These are phyloP conservation scores for Silurus meridionalis DNA, from an alignment of 2,113 vertebrate species.

Conservation along the genomic window DNA sequence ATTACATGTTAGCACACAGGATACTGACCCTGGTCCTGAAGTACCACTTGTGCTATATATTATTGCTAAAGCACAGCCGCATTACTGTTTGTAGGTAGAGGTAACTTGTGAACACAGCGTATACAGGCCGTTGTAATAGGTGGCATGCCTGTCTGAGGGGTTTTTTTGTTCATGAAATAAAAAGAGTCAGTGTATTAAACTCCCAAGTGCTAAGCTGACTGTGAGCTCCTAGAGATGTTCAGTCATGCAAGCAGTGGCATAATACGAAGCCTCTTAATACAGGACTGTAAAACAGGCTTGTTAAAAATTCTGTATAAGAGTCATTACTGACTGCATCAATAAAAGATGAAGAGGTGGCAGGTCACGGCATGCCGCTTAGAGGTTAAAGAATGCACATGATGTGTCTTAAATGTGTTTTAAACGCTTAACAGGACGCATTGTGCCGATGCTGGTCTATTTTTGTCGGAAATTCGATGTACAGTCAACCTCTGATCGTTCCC, in stretches of 20 bases:
- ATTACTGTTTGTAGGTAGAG: neutral
- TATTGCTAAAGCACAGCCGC: neutral
- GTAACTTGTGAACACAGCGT: neutral
- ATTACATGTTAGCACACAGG: neutral
- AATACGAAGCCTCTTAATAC: constrained; percentile 39
- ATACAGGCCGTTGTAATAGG: neutral
- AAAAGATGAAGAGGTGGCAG: constrained; percentile 53
- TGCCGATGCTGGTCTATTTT: neutral
- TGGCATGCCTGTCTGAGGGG: neutral
- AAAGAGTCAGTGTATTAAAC: neutral
- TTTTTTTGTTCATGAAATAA: neutral
- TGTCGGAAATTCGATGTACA: neutral
- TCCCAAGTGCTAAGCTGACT: constrained; percentile 7
- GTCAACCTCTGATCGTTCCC: no score
- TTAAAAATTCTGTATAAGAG: constrained; percentile 46
- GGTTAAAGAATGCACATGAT: neutral
- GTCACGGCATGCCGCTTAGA: constrained; percentile 30
- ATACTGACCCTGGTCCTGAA: neutral
- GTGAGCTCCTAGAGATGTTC: constrained; percentile 31
- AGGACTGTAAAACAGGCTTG: constrained; percentile 32
- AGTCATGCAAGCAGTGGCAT: constrained; percentile 42
- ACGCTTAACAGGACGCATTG: neutral
- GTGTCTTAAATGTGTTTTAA: neutral
- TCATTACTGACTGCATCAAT: constrained; percentile 48
- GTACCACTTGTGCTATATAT: neutral